Conservation (phyloP, 2,797 vertebrate species). For the Crenichthys baileyi region DNA sequence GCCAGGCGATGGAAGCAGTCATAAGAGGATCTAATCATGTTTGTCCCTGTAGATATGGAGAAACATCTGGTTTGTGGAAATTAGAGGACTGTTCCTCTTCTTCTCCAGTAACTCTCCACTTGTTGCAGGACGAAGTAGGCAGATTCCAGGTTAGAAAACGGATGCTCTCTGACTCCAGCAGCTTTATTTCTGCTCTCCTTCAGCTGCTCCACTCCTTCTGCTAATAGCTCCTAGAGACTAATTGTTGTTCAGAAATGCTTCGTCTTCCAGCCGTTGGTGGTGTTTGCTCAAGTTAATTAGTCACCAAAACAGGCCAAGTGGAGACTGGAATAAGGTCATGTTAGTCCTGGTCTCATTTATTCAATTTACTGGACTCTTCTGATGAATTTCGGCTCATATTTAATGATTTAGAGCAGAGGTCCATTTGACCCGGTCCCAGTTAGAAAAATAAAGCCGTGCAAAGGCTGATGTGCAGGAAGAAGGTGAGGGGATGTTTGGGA, state of each 20-base stretch:
- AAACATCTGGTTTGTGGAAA: neutral
- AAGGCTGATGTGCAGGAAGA: too few species aligned
- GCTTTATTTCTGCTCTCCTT: neutral
- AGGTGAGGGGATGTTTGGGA: too few species aligned
- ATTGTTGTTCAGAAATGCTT: conserved; percentile 56
- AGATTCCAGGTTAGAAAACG: too few species aligned
- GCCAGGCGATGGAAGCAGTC: neutral
- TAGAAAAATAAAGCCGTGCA: too few species aligned
- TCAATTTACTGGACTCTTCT: conserved; percentile 4
- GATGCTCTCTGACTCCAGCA: too few species aligned
- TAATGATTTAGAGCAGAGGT: too few species aligned
- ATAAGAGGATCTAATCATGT: neutral
- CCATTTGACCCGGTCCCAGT: too few species aligned
- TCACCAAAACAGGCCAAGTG: conserved; percentile 65
- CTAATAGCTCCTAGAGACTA: conserved; percentile 60
- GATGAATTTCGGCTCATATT: too few species aligned
- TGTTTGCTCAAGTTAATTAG: conserved; percentile 66
- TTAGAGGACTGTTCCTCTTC: too few species aligned
- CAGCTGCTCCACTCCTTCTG: conserved; percentile 1
- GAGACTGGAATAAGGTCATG: conserved; percentile 66
- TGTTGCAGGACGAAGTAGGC: too few species aligned
- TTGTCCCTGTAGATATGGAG: too few species aligned
- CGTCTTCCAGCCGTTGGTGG: conserved; percentile 49
- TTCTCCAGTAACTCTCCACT: too few species aligned
- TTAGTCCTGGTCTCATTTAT: conserved; percentile 52